phyloP scores from a whole-genome alignment of 2,888 invertebrate genomes.

The Aphidius colemani region DNA sequence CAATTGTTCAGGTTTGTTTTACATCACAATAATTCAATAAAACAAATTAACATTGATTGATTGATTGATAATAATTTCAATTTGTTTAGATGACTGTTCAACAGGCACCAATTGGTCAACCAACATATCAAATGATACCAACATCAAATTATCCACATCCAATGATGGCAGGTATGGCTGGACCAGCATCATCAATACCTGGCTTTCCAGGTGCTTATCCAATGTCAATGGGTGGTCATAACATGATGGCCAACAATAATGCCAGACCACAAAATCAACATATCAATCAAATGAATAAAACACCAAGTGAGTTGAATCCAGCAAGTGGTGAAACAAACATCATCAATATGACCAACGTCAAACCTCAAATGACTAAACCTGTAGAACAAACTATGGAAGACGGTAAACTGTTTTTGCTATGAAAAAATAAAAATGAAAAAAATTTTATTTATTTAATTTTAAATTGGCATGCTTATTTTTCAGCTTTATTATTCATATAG shows the following conservation, averaged over 20 bases:
- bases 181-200: too few species aligned
- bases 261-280: constrained; percentile 55
- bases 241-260: constrained; percentile 61
- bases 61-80: too few species aligned
- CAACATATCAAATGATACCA: constrained; percentile 62
- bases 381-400: constrained; percentile 59
- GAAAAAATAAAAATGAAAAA: constrained; percentile 38
- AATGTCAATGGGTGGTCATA: constrained; percentile 61
- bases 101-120: constrained; percentile 67
- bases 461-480: constrained; percentile 10
- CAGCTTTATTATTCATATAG: constrained; percentile 23
- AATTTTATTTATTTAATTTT: too few species aligned
- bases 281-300: constrained; percentile 60
- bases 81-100: constrained; percentile 72
- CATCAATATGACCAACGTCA: constrained; percentile 54
- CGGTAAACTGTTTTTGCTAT: constrained; percentile 59
- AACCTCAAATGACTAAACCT: constrained; percentile 51
- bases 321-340: constrained; percentile 61
- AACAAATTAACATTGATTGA: too few species aligned
- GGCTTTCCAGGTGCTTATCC: too few species aligned
- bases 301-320: constrained; percentile 71
- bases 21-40: too few species aligned
- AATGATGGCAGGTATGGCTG: constrained; percentile 67
- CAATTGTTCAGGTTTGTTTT: constrained; percentile 83
- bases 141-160: constrained; percentile 76